Percentiles rank a stretch among this genome's conserved stretches.
Evolutionary conservation across 2,888 invertebrate species (phyloP).

Genomic region (Exocentrus adspersus): DNA sequence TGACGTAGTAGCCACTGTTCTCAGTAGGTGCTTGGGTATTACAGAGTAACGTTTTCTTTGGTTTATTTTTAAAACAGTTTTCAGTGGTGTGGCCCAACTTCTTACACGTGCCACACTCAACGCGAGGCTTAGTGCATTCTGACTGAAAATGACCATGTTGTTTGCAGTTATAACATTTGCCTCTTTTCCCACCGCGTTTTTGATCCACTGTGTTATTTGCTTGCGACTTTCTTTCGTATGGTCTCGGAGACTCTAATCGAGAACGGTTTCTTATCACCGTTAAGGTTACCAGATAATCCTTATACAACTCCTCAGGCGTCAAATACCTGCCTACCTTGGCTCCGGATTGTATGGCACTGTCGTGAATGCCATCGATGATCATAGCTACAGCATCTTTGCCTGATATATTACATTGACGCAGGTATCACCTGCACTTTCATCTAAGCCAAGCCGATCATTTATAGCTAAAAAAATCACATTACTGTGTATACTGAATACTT

Average conservation of each 20-base stretch:
- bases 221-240: background rate
- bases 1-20: background rate
- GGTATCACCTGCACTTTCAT: constrained; percentile 5
- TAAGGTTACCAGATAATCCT: background rate
- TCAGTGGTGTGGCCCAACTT: background rate
- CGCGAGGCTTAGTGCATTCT: background rate
- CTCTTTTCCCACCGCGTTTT: background rate
- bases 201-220: background rate
- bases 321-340: background rate
- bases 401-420: background rate
- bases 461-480: no score
- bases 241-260: background rate
- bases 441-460: no score
- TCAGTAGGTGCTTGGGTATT: background rate
- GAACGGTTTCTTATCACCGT: background rate
- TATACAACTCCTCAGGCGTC: constrained; percentile 8
- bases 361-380: constrained; percentile 2
- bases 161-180: background rate
- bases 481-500: no score
- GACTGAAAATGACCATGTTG: background rate
- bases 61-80: background rate
- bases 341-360: background rate
- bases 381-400: constrained; percentile 2
- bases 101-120: background rate
- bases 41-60: background rate